Percentiles rank a stretch among this genome's conserved stretches.
Evolutionary conservation across 2,113 vertebrate species (phyloP).

Genomic region (Phodopus roborovskii): DNA sequence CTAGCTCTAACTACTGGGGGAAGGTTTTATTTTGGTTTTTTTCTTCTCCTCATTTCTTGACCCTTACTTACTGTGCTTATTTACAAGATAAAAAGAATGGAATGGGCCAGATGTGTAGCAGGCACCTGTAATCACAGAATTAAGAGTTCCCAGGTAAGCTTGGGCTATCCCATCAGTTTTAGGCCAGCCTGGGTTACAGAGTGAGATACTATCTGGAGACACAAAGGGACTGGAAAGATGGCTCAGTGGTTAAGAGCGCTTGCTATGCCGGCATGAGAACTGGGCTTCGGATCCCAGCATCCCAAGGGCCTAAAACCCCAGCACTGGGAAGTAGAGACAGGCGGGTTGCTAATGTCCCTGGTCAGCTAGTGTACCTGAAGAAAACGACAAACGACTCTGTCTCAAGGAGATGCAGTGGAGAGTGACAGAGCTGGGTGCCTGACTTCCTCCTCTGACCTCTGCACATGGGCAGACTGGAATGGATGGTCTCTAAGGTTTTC

Average conservation of each 20-base stretch:
- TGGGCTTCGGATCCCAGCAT: no score
- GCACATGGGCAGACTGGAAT: background rate
- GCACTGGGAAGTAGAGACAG: no score
- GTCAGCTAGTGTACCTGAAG: background rate
- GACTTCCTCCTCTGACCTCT: background rate
- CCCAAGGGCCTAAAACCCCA: background rate
- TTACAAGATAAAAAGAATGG: background rate
- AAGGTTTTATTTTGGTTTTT: background rate
- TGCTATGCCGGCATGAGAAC: no score
- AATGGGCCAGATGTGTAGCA: background rate
- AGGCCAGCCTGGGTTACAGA: background rate
- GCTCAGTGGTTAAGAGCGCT: no score
- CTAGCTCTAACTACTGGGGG: background rate
- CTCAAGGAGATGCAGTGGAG: background rate
- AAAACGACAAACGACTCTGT: background rate
- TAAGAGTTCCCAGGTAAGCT: background rate
- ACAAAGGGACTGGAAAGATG: background rate
- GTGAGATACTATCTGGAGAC: background rate
- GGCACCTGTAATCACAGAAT: background rate
- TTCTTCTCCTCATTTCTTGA: background rate
- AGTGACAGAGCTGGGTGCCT: background rate
- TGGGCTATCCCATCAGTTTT: background rate
- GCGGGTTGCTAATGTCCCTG: background rate
- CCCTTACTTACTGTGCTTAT: background rate
- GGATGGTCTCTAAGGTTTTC: constrained; percentile 1